Conservation (phyloP, 1,140 invertebrate species). For the Drosophila ironensis region DNA sequence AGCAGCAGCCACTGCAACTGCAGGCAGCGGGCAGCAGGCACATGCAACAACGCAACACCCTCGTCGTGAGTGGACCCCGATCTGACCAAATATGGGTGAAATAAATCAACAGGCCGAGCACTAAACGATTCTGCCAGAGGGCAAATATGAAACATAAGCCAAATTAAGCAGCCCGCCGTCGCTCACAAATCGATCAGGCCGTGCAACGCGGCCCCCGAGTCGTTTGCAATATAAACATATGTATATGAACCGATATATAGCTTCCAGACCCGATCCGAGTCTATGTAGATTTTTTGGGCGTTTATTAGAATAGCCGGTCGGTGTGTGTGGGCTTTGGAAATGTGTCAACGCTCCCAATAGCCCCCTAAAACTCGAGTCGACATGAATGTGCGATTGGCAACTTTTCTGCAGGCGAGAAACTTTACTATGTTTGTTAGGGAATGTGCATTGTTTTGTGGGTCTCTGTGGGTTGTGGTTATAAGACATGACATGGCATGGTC, state of each 20-base stretch:
- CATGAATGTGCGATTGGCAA: too few relatives aligned
- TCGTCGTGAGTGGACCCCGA: conserved; percentile 37
- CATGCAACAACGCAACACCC: conserved; percentile 34
- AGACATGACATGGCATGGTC: too few relatives aligned
- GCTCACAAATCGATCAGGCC: conserved; percentile 66
- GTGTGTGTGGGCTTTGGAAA: too few relatives aligned
- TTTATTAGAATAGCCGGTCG: too few relatives aligned
- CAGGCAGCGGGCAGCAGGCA: conserved; percentile 1
- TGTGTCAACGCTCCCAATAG: conserved; percentile 23
- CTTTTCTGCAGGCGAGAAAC: too few relatives aligned
- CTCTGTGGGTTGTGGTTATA: too few relatives aligned
- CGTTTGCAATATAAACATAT: too few relatives aligned
- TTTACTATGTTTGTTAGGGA: too few relatives aligned
- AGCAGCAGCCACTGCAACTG: conserved; percentile 21
- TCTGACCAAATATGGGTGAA: conserved; percentile 47
- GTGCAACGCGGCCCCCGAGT: not conserved
- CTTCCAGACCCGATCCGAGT: not conserved
- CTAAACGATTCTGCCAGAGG: conserved; percentile 59
- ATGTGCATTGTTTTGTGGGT: too few relatives aligned
- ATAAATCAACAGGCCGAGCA: conserved; percentile 49
- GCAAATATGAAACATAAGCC: conserved; percentile 52
- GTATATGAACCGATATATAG: too few relatives aligned
- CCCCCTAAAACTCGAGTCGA: conserved; percentile 40
- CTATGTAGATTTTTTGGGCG: too few relatives aligned
- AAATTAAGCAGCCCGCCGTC: conserved; percentile 42